These are phyloP conservation scores for Dysmachus trigonus DNA, from an alignment of 2,888 invertebrate species.

Conservation along the genomic window DNA sequence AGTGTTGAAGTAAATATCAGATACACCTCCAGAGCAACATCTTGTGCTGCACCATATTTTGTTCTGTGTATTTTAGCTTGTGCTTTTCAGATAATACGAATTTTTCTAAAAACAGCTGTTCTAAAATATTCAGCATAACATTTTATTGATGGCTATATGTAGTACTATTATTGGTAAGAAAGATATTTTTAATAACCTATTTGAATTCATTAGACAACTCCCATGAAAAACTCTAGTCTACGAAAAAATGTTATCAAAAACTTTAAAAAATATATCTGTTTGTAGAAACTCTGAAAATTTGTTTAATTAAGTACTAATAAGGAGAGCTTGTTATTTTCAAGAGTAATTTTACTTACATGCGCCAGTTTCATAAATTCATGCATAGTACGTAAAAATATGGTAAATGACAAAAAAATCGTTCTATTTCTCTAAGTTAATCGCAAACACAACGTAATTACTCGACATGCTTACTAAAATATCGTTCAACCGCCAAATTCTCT, in stretches of 20 bases:
- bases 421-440: background rate
- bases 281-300: background rate
- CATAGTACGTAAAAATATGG: constrained; percentile 3
- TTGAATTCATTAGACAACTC: background rate
- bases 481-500: background rate
- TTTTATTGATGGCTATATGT: background rate
- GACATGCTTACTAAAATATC: constrained; percentile 18
- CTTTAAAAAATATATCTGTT: background rate
- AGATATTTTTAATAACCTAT: background rate
- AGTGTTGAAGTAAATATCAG: no score
- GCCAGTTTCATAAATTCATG: background rate
- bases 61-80: no score
- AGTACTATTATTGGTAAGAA: background rate
- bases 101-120: no score
- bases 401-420: constrained; percentile 2
- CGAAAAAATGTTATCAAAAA: background rate
- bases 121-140: background rate
- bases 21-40: no score
- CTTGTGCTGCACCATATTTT: no score
- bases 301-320: background rate
- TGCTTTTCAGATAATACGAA: no score
- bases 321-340: background rate
- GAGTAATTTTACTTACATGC: background rate
- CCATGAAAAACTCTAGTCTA: background rate
- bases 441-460: background rate